These are phyloP conservation scores for Rhinolophus ferrumequinum DNA, from an alignment of 2,113 vertebrate genomes.

Conservation along the genomic window DNA sequence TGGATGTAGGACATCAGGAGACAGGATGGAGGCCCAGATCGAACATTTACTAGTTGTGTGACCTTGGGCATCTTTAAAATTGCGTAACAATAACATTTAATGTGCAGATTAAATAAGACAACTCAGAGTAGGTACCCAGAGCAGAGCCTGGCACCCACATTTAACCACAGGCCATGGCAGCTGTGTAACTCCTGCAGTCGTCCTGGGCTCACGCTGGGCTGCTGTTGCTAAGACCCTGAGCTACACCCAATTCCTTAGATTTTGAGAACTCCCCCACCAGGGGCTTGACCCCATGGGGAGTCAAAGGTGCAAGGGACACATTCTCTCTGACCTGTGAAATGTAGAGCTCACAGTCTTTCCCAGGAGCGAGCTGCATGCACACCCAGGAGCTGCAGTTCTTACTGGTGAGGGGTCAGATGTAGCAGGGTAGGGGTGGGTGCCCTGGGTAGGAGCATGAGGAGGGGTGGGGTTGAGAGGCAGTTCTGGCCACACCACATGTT, in stretches of 20 bases:
- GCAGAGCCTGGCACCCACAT: background rate
- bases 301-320: background rate
- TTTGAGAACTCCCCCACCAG: background rate
- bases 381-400: background rate
- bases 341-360: background rate
- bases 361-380: background rate
- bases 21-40: background rate
- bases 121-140: background rate
- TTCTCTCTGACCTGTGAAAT: background rate
- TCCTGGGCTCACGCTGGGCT: background rate
- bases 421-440: fast-evolving
- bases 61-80: background rate
- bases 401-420: background rate
- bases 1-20: background rate
- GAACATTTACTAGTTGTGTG: background rate
- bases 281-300: background rate
- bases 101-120: background rate
- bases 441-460: background rate
- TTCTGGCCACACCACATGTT: background rate
- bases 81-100: background rate
- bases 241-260: background rate
- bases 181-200: background rate
- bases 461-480: background rate
- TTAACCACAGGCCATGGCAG: background rate
- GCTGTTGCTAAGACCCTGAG: background rate